These are phyloP conservation scores for Margarornis squamiger DNA, from an alignment of 2,797 vertebrate genomes.

Conservation along the genomic window DNA sequence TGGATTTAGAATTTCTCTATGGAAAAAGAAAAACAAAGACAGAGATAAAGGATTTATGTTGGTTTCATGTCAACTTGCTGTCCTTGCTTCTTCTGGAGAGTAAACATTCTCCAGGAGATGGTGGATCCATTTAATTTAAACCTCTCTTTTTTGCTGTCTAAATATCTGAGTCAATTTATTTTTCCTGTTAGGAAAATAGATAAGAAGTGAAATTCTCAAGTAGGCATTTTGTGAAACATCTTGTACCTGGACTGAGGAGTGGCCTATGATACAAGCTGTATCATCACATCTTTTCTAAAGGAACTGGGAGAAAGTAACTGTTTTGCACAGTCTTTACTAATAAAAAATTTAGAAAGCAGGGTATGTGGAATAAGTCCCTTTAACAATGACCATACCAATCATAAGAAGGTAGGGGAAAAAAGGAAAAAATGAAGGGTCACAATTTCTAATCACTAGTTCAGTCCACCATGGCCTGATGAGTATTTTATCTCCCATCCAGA, in stretches of 20 bases:
- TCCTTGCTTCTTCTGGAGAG: not conserved
- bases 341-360: not conserved
- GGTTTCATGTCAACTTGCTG: not conserved
- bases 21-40: conserved; percentile 10
- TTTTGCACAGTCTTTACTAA: not conserved
- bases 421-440: not conserved
- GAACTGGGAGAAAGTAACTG: not conserved
- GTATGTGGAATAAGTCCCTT: not conserved
- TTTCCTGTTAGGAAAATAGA: not conserved
- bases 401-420: not conserved
- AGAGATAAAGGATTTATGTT: not conserved
- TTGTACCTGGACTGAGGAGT: not conserved
- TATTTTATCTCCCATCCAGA: not conserved
- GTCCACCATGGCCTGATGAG: not conserved
- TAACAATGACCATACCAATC: not conserved
- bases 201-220: not conserved
- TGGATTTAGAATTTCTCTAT: conserved; percentile 87
- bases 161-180: not conserved
- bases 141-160: not conserved
- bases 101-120: not conserved
- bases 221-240: not conserved
- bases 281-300: not conserved
- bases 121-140: not conserved
- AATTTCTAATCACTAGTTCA: not conserved
- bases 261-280: not conserved